Base-by-base conservation (phyloP, 2,888 invertebrate species). In the Leptinotarsa peninsularis region DNA sequence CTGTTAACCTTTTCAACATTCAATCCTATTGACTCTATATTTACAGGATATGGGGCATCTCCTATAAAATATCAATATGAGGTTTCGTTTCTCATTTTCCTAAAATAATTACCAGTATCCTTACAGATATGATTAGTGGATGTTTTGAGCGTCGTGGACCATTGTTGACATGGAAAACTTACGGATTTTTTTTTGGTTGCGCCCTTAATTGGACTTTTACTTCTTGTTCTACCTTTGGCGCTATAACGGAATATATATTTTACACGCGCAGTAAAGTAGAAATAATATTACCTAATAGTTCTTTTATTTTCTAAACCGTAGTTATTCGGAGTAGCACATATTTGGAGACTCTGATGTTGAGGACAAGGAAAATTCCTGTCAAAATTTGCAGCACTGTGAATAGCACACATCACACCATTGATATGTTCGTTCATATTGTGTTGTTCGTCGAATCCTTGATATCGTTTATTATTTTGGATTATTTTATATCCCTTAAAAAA, bases 131-230 rank as follows among this genome's bases (percentile, higher is more conserved):
- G 69, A 27, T 52, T 33, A 49, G 58, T 13, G 15, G 70, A 70
- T 49, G 70, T 70, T 49, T 60, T 43, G 15, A 70, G 58, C 21
- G 49, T 27, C 3, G 70, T 70, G 7, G 49, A 50, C 70, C 70
- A 70, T n/a, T 70, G 58, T 58, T 43, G 33, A 56, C 58, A 56
- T 21, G 70, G 70, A 58, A 70, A 70, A 21, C 58, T 70, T 3
- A 70, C 58, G 4, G 18, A 58, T 33, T 70, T 70, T 17, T 56
- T 69, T n/a, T 70, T 70, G 21, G 21, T 23, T 33, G 56, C 58
- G 10, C 50, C 13, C 14, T 33, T 69, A 56, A 27, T 13, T 27
- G 69, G 56, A 21, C 70, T 70, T 15, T 70, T 70, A 17, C 60
- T 60, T 21, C 70, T 43, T 43, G 43, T 43, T 43, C 7, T 43